Evolutionary conservation across 2,888 invertebrate genomes (phyloP).

Genomic region (Leucophora obtusa): DNA sequence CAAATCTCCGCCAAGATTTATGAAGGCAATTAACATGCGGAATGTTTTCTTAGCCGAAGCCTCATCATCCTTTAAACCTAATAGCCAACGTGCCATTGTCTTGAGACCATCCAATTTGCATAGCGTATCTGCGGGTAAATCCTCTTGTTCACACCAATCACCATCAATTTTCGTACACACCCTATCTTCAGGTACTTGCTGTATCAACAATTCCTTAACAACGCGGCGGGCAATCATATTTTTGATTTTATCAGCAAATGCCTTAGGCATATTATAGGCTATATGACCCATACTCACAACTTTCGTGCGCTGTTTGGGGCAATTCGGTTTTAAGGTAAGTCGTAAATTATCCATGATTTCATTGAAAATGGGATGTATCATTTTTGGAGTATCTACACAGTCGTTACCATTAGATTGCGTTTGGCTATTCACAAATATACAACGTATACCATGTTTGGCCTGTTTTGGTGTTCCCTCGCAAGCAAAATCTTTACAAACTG

Average conservation of each 20-base stretch:
- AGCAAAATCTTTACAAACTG: constrained; percentile 92
- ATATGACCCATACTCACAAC: constrained; percentile 97
- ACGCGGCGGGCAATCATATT: constrained; percentile 96
- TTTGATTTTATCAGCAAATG: constrained; percentile 93
- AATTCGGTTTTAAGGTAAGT: constrained; percentile 85
- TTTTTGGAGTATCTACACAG: constrained; percentile 68
- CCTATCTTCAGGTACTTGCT: constrained; percentile 83
- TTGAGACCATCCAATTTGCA: constrained; percentile 97
- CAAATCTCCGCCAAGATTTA: constrained; percentile 94
- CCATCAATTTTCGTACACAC: constrained; percentile 73
- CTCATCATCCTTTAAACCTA: constrained; percentile 92
- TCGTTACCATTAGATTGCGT: constrained; percentile 64
- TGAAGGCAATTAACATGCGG: constrained; percentile 95
- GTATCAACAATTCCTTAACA: constrained; percentile 95
- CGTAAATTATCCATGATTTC: constrained; percentile 90
- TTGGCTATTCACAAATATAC: constrained; percentile 90
- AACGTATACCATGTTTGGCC: constrained; percentile 96
- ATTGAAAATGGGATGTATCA: constrained; percentile 86
- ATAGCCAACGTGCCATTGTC: constrained; percentile 96
- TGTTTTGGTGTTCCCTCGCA: constrained; percentile 95
- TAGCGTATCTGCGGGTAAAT: constrained; percentile 92
- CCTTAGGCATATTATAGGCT: constrained; percentile 93
- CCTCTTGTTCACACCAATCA: constrained; percentile 90
- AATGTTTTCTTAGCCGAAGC: constrained; percentile 95
- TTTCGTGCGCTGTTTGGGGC: constrained; percentile 92